phyloP scores from a whole-genome alignment of 2,797 vertebrate genomes.

The Scarus forsteni region DNA sequence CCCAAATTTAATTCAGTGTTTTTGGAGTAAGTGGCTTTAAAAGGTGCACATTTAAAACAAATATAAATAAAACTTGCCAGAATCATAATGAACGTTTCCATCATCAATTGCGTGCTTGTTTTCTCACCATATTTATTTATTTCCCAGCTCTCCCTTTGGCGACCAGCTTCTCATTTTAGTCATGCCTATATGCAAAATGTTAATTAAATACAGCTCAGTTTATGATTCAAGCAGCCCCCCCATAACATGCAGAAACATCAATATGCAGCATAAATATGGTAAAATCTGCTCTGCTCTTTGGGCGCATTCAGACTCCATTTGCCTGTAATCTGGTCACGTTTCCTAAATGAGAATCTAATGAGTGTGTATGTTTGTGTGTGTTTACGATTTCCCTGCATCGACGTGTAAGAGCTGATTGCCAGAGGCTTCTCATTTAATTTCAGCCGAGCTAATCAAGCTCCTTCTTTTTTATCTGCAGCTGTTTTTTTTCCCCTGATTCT shows the following conservation, averaged over 20 bases:
- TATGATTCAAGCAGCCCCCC: not conserved
- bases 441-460: slow-evolving; percentile 40
- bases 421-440: slow-evolving; percentile 36
- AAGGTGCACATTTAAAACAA: no score
- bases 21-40: no score
- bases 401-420: slow-evolving; percentile 26
- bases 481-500: not conserved
- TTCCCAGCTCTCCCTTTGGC: no score
- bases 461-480: slow-evolving; percentile 1
- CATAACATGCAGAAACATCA: not conserved
- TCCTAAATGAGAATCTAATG: slow-evolving; percentile 30
- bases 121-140: no score
- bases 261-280: slow-evolving; percentile 4
- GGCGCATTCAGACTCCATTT: not conserved
- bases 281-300: not conserved
- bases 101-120: no score
- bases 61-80: no score
- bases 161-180: not conserved
- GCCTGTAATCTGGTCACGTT: not conserved
- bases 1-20: no score
- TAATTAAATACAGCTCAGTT: slow-evolving; percentile 7
- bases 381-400: not conserved
- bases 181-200: slow-evolving; percentile 3
- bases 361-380: not conserved
- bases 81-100: no score